Evolutionary conservation across 1,140 invertebrate genomes (phyloP), one percentile per base, ranked within the genome.

Genomic region (Drosophila bipectinata): DNA sequence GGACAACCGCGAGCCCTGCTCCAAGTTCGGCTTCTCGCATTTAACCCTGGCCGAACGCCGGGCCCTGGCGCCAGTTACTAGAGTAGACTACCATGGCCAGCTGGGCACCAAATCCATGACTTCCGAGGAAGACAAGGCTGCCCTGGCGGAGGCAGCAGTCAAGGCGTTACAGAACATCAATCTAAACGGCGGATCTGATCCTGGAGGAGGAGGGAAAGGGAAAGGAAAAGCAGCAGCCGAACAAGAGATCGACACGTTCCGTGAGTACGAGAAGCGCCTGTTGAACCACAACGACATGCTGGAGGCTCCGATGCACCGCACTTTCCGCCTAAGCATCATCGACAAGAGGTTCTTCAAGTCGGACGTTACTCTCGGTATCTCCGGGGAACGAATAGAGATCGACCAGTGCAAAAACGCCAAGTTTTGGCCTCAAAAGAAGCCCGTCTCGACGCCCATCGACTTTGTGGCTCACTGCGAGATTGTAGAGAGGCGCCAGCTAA

Each of bases 1-100:
- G 3, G 98, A 98, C 91, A 94, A 95, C 9, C 94, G 94, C 78
- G 98, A 99, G 93, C 95, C 95, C 14, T 96, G 98, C 71, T 95
- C 96, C 3, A 99, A 99, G 92, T 99, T 98, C 93, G 97, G 97
- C 28, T 99, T 99, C 92, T 95, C 94, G 7, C 96, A 95, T 79
- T 93, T 99, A 32, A 98, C 97, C n/a, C 92, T 99, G 18, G 95
- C 98, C 8, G 96, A 98, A 92, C 93, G 94, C 2, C 57, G 79
- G 1, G 83, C 80, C 0, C 18, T 88, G 49, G 81, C 81, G 5
- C 71, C 73, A 0, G 80, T 90, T 79, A 93, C 92, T 24, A 83
- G 92, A 21, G 91, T 92, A 26, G 93, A 94, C 59, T 92, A 90
- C 45, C 72, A 87, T 21, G 67, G 72, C 15, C 77, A 89, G 49